Evolutionary conservation across 2,113 vertebrate species (phyloP).

Genomic region (Orientallactaga bullata): DNA sequence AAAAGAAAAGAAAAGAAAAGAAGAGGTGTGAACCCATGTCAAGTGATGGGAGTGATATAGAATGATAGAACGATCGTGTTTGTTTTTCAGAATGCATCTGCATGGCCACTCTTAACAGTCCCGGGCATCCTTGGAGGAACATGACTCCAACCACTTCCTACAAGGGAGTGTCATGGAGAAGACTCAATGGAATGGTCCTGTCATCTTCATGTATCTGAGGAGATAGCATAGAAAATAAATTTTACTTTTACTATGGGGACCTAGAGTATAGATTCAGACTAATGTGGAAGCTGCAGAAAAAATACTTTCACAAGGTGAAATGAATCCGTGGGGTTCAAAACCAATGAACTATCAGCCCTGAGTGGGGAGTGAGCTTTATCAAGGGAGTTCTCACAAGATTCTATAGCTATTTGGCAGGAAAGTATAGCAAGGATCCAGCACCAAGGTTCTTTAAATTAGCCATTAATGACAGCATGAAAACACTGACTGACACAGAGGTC

Average conservation of each 20-base stretch:
- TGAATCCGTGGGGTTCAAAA: background rate
- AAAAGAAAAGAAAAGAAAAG: background rate
- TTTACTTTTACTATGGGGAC: background rate
- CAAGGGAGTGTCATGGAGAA: background rate
- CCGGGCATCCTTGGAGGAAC: background rate
- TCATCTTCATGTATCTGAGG: background rate
- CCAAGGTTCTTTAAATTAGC: background rate
- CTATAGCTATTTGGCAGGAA: background rate
- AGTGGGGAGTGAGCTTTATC: background rate
- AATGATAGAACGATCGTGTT: too few species aligned
- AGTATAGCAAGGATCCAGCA: background rate
- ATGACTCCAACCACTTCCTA: background rate
- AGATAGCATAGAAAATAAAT: background rate
- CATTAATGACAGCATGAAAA: background rate
- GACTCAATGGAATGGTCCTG: background rate
- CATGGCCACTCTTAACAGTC: background rate
- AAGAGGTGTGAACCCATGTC: background rate
- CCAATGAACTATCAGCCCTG: background rate
- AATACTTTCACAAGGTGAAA: background rate
- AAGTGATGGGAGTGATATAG: accelerated
- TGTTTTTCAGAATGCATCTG: background rate
- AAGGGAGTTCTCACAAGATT: slow-evolving; percentile 4
- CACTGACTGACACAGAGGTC: background rate
- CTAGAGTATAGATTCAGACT: background rate
- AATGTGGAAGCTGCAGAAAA: background rate